These are phyloP conservation scores for Gopherus flavomarginatus DNA, from an alignment of 2,113 vertebrate species.

Conservation along the genomic window DNA sequence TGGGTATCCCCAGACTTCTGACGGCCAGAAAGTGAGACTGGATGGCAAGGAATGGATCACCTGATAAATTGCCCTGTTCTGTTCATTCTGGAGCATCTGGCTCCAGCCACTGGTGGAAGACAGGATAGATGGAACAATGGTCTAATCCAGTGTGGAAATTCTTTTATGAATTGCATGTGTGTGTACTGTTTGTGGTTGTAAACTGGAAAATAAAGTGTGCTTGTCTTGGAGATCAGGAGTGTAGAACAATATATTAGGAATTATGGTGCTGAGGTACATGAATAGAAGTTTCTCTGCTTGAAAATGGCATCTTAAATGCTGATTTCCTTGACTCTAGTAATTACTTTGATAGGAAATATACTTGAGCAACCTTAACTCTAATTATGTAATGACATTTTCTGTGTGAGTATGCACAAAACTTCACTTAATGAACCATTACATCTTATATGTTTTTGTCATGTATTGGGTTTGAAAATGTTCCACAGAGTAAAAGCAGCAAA, in stretches of 20 bases:
- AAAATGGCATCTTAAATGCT: not conserved
- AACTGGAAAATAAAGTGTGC: not conserved
- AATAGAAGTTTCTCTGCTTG: not conserved
- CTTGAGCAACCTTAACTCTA: not conserved
- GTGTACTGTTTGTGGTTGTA: not conserved
- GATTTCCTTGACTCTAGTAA: not conserved
- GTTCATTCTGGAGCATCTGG: not conserved
- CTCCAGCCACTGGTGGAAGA: no score
- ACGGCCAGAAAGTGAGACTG: not conserved
- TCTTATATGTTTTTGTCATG: not conserved
- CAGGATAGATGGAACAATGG: no score
- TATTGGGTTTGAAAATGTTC: not conserved
- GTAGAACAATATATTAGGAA: not conserved
- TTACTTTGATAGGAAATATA: not conserved
- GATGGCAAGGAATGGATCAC: not conserved
- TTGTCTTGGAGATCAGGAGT: not conserved
- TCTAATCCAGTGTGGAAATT: not conserved
- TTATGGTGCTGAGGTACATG: not conserved
- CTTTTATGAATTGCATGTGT: not conserved
- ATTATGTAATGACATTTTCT: not conserved
- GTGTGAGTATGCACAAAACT: not conserved
- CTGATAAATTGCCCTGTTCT: not conserved
- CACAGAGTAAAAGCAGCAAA: no score
- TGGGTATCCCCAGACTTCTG: not conserved
- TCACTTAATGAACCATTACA: not conserved